Evolutionary conservation across 2,113 vertebrate species (phyloP), one percentile per base, ranked within the genome.

Genomic region (zebrafish (Danio rerio)): DNA sequence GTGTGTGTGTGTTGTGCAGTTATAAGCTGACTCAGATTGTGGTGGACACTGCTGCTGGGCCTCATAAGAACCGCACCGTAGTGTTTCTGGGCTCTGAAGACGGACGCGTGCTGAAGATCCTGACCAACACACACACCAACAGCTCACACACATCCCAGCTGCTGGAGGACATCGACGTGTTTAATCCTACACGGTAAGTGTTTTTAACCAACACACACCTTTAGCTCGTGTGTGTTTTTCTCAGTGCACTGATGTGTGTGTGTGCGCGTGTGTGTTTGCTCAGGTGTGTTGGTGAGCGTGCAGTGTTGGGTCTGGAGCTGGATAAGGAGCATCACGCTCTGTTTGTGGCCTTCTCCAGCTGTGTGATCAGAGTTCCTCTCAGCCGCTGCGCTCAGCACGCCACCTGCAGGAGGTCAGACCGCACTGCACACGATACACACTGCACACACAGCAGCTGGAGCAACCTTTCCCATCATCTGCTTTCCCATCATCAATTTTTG

Each of bases 41-140:
- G 0, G 97, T 91, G 82, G 96, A 98, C 21, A 87, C 92, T 3
- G 87, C 86, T 0, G 97, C 95, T 0, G 96, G 96, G 0, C 96
- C 94, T 0, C 55, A 83, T 7, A 85, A 92, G 40, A 94, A 98
- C 82, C 88, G 81, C 12, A 97, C 95, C 0, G 95, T 98, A 50
- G 87, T 99, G 58, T 99, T 98, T 86, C 91, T 99, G 81, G 96
- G 96, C 2, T 93, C 96, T 0, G 94, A 95, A 1, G 95, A 97
- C 0, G 97, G 97, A 4, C 84, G 86, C 0, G 89, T 99, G 65
- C 91, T 98, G 77, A 99, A 98, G 89, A 93, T 98, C 40, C 82
- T 98, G 81, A 90, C 88, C 0, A 88, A 88, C 6, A 90, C 86
- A 0, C 80, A 83, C 0, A 56, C 84, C 1, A 90, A 94, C 9